Percentiles rank a stretch among this genome's conserved stretches.
Evolutionary conservation across 2,888 invertebrate species (phyloP).

Genomic region (Sepiola atlantica): DNA sequence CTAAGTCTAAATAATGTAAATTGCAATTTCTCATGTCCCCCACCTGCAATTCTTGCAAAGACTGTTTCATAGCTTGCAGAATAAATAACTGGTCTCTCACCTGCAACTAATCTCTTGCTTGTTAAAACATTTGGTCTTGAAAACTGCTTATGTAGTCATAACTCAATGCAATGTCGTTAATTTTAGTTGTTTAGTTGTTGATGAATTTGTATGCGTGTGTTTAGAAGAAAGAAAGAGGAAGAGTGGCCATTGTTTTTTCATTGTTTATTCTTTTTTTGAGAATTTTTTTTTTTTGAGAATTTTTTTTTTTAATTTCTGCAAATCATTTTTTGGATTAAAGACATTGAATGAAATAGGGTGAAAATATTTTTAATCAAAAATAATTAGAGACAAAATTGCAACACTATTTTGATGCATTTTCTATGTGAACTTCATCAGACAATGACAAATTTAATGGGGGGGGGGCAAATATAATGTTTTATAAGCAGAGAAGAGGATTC

Average conservation of each 20-base stretch:
- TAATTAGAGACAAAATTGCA: too few relatives aligned
- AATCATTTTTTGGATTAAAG: conserved; percentile 38
- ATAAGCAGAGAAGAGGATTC: too few relatives aligned
- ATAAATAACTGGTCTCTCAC: background rate
- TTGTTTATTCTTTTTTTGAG: background rate
- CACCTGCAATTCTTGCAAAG: too few relatives aligned
- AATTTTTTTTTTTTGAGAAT: background rate
- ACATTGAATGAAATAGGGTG: background rate
- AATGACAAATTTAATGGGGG: too few relatives aligned
- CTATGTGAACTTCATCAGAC: too few relatives aligned
- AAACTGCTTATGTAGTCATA: conserved; percentile 11
- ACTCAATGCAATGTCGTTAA: background rate
- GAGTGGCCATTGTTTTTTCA: background rate
- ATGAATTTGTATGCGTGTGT: background rate
- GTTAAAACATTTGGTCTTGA: background rate
- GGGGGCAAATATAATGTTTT: too few relatives aligned
- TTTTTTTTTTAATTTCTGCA: conserved; percentile 24
- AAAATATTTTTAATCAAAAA: too few relatives aligned
- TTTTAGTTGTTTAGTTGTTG: background rate
- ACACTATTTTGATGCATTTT: too few relatives aligned
- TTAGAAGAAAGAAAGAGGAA: background rate
- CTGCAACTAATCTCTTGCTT: background rate
- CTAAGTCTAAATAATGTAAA: too few relatives aligned
- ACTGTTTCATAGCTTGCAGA: background rate
- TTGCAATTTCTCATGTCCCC: too few relatives aligned